Base-by-base conservation (phyloP, 2,797 vertebrate genomes). In the Meda fulgida region DNA sequence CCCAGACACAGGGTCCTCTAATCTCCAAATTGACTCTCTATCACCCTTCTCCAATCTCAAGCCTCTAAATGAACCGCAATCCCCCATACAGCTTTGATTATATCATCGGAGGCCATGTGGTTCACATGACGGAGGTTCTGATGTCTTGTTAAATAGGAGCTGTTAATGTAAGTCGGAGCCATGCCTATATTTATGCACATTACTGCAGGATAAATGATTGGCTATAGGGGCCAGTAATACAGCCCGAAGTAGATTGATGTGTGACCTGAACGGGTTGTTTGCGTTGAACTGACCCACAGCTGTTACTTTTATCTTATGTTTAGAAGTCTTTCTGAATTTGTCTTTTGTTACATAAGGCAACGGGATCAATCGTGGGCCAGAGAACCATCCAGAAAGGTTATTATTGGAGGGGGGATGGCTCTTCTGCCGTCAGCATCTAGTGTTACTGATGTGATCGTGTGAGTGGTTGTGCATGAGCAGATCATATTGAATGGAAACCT, bases 401-500 rank as follows among this genome's bases (percentile, higher is more conserved):
- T 75, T 76, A 26, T 58, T 21, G 63, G 36, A 81, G 70, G 36
- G 46, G 53, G 66, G 34, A n/a, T 48, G 70, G 51, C 43, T 13
- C 55, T 26, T 36, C 60, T 66, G 58, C 63, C 77, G 51, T 29
- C 71, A 38, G 60, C 53, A 43, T 81, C 73, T 86, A 84, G 69
- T 71, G 78, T 88, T 84, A 81, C 82, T 60, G 67, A 78, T 63
- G 73, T 86, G 69, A 88, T 83, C 60, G n/a, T 75, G 38, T 84
- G 48, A 73, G 77, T 65, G 65, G 65, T 19, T 48, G 65, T 84
- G 71, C 51, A 40, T 78, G 72, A 78, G 63, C 78, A 73, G 60
- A 7, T 31, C 36, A 18, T 65, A 72, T 85, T 48, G 78, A 81
- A 53, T 66, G 78, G 81, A 75, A 86, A 84, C 58, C 55, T 29